Percentiles rank a stretch among this genome's conserved stretches.
These are phyloP conservation scores for Cyclura pinguis DNA, from an alignment of 2,797 vertebrate species.

Conservation along the genomic window DNA sequence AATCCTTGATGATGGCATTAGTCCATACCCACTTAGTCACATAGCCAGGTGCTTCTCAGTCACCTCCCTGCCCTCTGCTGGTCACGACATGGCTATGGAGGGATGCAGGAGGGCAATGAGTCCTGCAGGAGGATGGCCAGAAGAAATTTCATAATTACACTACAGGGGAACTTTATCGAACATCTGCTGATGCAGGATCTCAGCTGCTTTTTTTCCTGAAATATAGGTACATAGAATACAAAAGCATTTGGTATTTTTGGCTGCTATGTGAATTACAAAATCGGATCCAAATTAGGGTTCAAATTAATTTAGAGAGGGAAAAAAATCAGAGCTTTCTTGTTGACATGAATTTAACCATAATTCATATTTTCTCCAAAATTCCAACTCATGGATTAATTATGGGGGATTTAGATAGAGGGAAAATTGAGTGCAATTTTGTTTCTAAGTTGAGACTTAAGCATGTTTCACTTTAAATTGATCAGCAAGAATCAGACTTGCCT, in stretches of 20 bases:
- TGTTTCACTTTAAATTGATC: background rate
- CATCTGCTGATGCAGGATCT: too few relatives aligned
- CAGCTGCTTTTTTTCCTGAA: too few relatives aligned
- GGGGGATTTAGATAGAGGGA: background rate
- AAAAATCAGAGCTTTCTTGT: background rate
- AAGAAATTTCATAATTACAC: too few relatives aligned
- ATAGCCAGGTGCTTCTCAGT: too few relatives aligned
- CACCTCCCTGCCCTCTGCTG: too few relatives aligned
- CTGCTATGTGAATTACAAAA: background rate
- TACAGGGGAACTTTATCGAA: too few relatives aligned
- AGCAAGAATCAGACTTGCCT: background rate
- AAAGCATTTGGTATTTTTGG: background rate
- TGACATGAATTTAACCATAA: background rate
- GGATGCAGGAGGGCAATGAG: too few relatives aligned
- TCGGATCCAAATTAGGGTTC: background rate
- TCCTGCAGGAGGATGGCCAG: too few relatives aligned
- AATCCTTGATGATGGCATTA: too few relatives aligned
- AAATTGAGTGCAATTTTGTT: background rate
- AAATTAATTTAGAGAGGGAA: background rate
- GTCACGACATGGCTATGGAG: too few relatives aligned
- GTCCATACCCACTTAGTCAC: too few relatives aligned
- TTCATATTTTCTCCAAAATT: background rate
- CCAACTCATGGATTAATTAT: background rate
- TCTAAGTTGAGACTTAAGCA: background rate
- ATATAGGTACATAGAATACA: background rate